A percentile compares a stretch with the other conserved stretches of the same genome.
phyloP scores from a whole-genome alignment of 2,113 vertebrate species.

The Cottus gobio region DNA sequence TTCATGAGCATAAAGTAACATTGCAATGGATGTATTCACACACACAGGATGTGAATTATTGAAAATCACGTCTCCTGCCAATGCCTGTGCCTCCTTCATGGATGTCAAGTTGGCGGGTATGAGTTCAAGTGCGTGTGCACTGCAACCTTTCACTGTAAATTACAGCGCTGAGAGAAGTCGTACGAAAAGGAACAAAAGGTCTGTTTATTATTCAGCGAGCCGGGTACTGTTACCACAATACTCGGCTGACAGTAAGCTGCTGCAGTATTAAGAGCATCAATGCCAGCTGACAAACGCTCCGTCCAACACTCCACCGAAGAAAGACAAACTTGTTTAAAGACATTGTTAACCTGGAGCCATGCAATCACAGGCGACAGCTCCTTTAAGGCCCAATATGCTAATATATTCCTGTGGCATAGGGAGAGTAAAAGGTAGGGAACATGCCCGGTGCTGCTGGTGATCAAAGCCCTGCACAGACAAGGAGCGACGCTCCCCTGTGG shows the following conservation, averaged over 20 bases:
- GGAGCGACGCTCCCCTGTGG: conserved; percentile 58
- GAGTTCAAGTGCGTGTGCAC: conserved; percentile 14
- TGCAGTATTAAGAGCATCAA: conserved; percentile 21
- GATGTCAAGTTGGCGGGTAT: conserved; percentile 27
- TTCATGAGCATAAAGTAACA: conserved; percentile 41
- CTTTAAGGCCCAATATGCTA: conserved; percentile 59
- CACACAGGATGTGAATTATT: conserved; percentile 10
- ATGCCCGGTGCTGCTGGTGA: conserved; percentile 61
- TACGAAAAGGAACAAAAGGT: conserved; percentile 46
- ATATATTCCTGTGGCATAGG: conserved; percentile 57
- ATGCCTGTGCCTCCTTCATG: conserved; percentile 8
- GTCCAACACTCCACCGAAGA: conserved; percentile 50
- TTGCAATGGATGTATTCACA: conserved; percentile 25
- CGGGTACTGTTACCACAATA: conserved; percentile 12
- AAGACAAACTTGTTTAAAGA: conserved; percentile 56
- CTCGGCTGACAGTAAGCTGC: conserved; percentile 49
- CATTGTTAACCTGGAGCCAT: conserved; percentile 49
- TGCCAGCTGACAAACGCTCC: conserved; percentile 43
- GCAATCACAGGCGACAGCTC: conserved; percentile 47
- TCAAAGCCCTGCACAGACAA: conserved; percentile 68
- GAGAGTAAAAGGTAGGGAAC: conserved; percentile 62
- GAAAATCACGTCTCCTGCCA: conserved; percentile 27
- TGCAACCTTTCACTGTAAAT: conserved; percentile 42
- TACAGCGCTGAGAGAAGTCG: conserved; percentile 15
- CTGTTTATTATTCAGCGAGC: conserved; percentile 40